These are phyloP conservation scores for Zaprionus gabonicus DNA, from an alignment of 1,140 invertebrate genomes.

Conservation along the genomic window DNA sequence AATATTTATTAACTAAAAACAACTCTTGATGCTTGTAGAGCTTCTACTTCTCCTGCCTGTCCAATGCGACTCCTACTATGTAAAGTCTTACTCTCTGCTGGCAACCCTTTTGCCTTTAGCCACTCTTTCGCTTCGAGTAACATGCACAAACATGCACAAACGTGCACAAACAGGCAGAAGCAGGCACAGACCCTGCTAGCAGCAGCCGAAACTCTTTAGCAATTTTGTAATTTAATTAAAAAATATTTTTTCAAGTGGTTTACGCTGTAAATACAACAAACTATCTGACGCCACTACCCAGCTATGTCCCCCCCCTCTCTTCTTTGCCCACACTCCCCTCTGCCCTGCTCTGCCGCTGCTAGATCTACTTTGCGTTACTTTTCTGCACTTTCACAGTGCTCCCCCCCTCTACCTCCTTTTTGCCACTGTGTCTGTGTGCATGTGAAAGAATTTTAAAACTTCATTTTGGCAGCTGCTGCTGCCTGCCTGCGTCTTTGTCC, in stretches of 20 bases:
- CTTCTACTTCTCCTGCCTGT: no score
- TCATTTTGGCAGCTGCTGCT: slow-evolving; percentile 68
- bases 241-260: slow-evolving; percentile 83
- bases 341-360: not conserved
- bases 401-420: not conserved
- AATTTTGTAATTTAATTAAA: slow-evolving; percentile 83
- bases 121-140: not conserved
- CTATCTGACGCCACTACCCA: slow-evolving; percentile 47
- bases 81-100: no score
- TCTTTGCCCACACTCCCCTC: not conserved
- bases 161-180: not conserved
- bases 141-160: not conserved
- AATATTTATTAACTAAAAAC: no score
- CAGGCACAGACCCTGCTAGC: not conserved
- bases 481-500: not conserved
- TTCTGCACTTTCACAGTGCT: slow-evolving; percentile 40
- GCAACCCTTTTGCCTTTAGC: no score
- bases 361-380: slow-evolving; percentile 51
- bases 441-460: slow-evolving; percentile 77
- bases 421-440: slow-evolving; percentile 19
- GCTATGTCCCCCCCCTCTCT: slow-evolving; percentile 12
- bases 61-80: no score
- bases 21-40: no score
- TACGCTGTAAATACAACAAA: slow-evolving; percentile 81
- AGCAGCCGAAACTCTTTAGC: slow-evolving; percentile 71